A percentile compares a stretch with the other conserved stretches of the same genome.
Conservation (phyloP, 2,888 invertebrate species). For the Limnephilus auricula region DNA sequence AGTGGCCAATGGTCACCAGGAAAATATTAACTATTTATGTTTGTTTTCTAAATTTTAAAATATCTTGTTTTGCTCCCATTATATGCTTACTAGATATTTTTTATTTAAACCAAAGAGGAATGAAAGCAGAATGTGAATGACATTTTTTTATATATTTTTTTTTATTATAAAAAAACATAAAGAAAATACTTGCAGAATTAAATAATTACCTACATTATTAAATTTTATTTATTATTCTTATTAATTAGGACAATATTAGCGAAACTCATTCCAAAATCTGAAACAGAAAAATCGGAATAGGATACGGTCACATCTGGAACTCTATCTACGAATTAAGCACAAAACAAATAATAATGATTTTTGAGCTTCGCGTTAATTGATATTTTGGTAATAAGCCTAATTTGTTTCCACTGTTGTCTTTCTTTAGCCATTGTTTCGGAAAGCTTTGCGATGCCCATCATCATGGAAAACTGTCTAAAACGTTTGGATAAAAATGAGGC, state of each 20-base stretch:
- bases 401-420: background rate
- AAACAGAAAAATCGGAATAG: too few relatives aligned
- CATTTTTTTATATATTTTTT: too few relatives aligned
- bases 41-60: background rate
- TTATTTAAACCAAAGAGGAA: background rate
- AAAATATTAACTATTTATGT: background rate
- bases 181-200: too few relatives aligned
- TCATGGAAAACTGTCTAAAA: background rate
- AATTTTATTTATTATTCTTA: too few relatives aligned
- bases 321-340: too few relatives aligned
- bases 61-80: background rate
- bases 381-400: background rate
- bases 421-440: background rate
- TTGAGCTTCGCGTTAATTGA: background rate
- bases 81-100: too few relatives aligned
- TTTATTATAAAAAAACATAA: too few relatives aligned
- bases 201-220: too few relatives aligned
- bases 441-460: background rate
- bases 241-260: too few relatives aligned
- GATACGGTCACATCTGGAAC: too few relatives aligned
- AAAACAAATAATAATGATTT: background rate
- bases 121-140: background rate
- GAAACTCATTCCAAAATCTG: too few relatives aligned
- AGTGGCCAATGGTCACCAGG: background rate
- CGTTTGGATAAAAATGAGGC: background rate